These are phyloP conservation scores for Cardinalis cardinalis DNA, from an alignment of 2,113 vertebrate genomes.

Conservation along the genomic window DNA sequence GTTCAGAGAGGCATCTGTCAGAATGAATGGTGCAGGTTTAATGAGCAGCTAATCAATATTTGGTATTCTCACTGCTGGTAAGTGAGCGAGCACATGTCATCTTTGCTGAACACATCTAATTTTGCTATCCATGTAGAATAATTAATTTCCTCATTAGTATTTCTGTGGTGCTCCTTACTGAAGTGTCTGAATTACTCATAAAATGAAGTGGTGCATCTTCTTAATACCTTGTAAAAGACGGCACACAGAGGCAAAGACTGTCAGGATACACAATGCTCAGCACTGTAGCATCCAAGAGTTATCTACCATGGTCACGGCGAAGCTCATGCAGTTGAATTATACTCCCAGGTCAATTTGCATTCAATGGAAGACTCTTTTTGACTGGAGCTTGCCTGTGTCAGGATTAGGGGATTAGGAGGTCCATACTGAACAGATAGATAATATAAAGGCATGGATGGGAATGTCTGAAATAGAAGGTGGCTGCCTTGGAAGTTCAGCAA, in stretches of 20 bases:
- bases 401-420: background rate
- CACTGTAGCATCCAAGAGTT: background rate
- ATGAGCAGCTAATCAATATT: conserved; percentile 56
- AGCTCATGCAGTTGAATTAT: background rate
- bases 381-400: background rate
- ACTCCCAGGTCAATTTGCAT: background rate
- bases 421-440: background rate
- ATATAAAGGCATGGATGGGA: background rate
- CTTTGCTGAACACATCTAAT: conserved; percentile 39
- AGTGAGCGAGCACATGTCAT: background rate
- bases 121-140: conserved; percentile 28
- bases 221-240: background rate
- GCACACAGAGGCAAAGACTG: background rate
- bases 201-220: conserved; percentile 10
- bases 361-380: background rate
- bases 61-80: conserved; percentile 32
- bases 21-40: conserved; percentile 26
- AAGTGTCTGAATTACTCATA: conserved; percentile 18
- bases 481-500: background rate
- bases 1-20: conserved; percentile 33
- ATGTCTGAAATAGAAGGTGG: background rate
- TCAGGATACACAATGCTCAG: background rate
- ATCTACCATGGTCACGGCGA: background rate
- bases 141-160: conserved; percentile 56
- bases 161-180: background rate